Percentiles rank a stretch among this genome's conserved stretches.
Evolutionary conservation across 1,140 invertebrate genomes (phyloP).

Genomic region (Macrobrachium nipponense): DNA sequence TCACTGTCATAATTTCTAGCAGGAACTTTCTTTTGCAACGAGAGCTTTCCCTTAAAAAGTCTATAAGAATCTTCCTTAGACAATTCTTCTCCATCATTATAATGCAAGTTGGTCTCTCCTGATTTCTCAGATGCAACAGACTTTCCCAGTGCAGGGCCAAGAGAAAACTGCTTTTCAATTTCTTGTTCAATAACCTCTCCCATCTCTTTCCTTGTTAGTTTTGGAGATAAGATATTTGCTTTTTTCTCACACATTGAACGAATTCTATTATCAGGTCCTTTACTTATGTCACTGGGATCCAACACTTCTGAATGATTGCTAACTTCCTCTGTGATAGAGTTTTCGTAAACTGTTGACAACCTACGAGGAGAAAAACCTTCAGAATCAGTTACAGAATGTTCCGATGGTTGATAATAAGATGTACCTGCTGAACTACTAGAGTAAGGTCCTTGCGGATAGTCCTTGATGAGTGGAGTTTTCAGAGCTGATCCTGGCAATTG

Average conservation of each 20-base stretch:
- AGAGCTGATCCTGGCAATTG: neutral
- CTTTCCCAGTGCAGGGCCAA: neutral
- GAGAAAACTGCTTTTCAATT: slow-evolving; percentile 33
- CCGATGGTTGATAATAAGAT: slow-evolving; percentile 50
- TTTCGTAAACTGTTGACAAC: slow-evolving; percentile 35
- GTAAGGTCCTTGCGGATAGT: slow-evolving; percentile 52
- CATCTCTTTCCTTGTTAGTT: slow-evolving; percentile 39
- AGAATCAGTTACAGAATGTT: slow-evolving; percentile 45
- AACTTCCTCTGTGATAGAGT: slow-evolving; percentile 5
- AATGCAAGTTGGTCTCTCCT: no score
- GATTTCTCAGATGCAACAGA: neutral
- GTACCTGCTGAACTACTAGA: slow-evolving; percentile 45
- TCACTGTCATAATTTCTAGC: no score
- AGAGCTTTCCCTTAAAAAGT: no score
- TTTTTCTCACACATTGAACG: neutral
- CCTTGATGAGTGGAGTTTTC: slow-evolving; percentile 34
- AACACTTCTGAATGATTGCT: neutral
- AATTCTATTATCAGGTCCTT: no score
- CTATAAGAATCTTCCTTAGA: neutral
- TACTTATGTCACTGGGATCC: no score
- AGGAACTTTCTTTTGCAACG: no score
- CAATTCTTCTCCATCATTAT: no score
- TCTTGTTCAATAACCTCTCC: slow-evolving; percentile 49
- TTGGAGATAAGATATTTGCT: slow-evolving; percentile 2
- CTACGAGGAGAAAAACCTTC: slow-evolving; percentile 27